These are phyloP conservation scores for Aromia moschata DNA, from an alignment of 2,888 invertebrate genomes.

Conservation along the genomic window DNA sequence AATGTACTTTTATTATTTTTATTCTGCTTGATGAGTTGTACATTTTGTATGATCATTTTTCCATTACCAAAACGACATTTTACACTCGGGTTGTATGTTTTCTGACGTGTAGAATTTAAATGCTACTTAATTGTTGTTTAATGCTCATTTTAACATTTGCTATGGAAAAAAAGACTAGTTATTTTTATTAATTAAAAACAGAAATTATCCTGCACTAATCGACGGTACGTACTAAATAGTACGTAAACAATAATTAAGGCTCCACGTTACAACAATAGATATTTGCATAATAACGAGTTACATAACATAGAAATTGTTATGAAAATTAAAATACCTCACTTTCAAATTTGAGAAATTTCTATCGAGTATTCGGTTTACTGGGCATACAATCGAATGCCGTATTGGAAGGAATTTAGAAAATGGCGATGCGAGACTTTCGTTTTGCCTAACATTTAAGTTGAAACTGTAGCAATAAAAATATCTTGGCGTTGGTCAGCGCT, in stretches of 20 bases:
- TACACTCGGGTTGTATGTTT: too few relatives aligned
- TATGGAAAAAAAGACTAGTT: too few relatives aligned
- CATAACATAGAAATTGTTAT: conserved; percentile 48
- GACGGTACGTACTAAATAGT: conserved; percentile 46
- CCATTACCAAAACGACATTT: too few relatives aligned
- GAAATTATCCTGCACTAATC: conserved; percentile 33
- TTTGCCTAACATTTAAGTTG: conserved; percentile 15
- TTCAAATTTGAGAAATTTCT: conserved; percentile 41
- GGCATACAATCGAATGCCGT: conserved; percentile 41
- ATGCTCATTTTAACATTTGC: too few relatives aligned
- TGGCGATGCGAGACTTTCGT: conserved; percentile 33
- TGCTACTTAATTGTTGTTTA: too few relatives aligned
- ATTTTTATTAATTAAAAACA: conserved; percentile 34
- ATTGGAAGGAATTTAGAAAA: conserved; percentile 42
- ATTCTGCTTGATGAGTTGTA: too few relatives aligned
- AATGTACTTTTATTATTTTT: too few relatives aligned
- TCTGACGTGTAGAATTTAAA: too few relatives aligned
- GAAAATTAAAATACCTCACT: conserved; percentile 44
- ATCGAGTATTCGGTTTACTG: conserved; percentile 13
- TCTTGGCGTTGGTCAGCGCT: not conserved
- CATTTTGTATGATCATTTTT: too few relatives aligned
- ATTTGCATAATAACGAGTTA: conserved; percentile 52
- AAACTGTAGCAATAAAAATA: not conserved
- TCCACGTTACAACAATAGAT: conserved; percentile 48
- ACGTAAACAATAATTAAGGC: conserved; percentile 48